phyloP scores from a whole-genome alignment of 2,113 vertebrate genomes.

The Cephalopterus ornatus region DNA sequence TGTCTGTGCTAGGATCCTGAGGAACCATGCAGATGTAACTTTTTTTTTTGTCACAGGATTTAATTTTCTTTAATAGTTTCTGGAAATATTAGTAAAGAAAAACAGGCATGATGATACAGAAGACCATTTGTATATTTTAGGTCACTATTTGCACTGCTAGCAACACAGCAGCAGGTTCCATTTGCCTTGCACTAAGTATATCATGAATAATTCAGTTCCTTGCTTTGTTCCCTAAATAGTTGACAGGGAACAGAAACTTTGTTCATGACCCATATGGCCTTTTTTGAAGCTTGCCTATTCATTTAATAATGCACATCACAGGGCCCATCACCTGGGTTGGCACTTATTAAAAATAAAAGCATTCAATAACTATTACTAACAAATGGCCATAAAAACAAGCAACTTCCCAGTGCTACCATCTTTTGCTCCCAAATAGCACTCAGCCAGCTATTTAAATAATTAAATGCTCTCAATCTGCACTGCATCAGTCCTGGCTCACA shows the following conservation, averaged over 20 bases:
- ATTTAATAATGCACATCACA: slow-evolving; percentile 14
- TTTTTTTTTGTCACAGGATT: neutral
- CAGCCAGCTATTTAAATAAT: slow-evolving; percentile 22
- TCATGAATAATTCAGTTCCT: slow-evolving; percentile 51
- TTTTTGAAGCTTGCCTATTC: neutral
- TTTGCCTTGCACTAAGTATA: slow-evolving; percentile 35
- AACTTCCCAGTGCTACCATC: neutral
- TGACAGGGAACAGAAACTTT: slow-evolving; percentile 39
- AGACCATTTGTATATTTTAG: neutral
- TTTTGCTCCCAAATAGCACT: neutral
- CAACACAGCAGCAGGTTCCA: slow-evolving; percentile 17
- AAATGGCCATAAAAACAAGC: neutral
- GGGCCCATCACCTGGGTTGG: neutral
- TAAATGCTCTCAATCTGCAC: slow-evolving; percentile 19
- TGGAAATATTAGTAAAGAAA: neutral
- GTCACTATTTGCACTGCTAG: neutral
- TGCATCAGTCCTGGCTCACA: neutral
- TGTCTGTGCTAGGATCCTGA: neutral
- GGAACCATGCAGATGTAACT: neutral
- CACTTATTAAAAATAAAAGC: slow-evolving; percentile 38
- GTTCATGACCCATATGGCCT: neutral
- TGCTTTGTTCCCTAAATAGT: slow-evolving; percentile 17
- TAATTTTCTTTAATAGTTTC: neutral
- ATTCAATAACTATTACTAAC: slow-evolving; percentile 21
- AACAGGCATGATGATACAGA: neutral